Evolutionary conservation across 2,888 invertebrate genomes (phyloP), one percentile per base, ranked within the genome.

Genomic region (Aphidoletes aphidimyza): DNA sequence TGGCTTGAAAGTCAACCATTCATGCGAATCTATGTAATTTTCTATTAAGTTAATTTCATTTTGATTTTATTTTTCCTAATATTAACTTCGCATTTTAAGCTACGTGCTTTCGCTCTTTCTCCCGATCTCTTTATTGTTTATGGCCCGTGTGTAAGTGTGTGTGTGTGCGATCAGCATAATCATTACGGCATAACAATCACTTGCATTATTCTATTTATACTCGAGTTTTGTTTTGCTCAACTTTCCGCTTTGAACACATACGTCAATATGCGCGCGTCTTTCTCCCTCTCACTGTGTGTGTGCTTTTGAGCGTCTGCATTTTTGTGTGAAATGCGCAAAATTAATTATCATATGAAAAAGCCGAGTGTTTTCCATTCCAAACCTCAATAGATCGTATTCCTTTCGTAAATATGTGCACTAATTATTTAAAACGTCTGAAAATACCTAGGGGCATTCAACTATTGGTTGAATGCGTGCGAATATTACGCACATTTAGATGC

Each of bases 211-310:
- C 84, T 85, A 30, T 36, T 85, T 84, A 83, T 86, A 84, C 86
- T 86, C 86, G 86, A 78, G 85, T 87, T 87, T 86, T 86, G n/a
- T 37, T 36, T 37, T 81, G 37, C 37, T 36, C 69, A 37, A 81
- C 37, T 19, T 81, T 37, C 39, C n/a, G 37, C 36, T 36, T 78
- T 3, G 81, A 37, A 37, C 22, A 81, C 69, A 69, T 8, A 59
- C 59, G 26, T 5, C 3, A 22, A 59, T 17, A 26, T 17, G 14
- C 26, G 26, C 59, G 14, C 5, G 3, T 26, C 26, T 26, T 8
- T 11, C 47, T 17, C 47, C 9, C 14, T 17, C 47, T 17, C 47
- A 47, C 47, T 17, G 11, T 11, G 11, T 11, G 11, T 11, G 17
- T 17, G 17, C 47, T 14, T 2, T 14, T 17, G 17, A 47, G 54